A percentile compares a stretch with the other conserved stretches of the same genome.
These are phyloP conservation scores for Tineola bisselliella DNA, from an alignment of 2,888 invertebrate genomes.

Conservation along the genomic window DNA sequence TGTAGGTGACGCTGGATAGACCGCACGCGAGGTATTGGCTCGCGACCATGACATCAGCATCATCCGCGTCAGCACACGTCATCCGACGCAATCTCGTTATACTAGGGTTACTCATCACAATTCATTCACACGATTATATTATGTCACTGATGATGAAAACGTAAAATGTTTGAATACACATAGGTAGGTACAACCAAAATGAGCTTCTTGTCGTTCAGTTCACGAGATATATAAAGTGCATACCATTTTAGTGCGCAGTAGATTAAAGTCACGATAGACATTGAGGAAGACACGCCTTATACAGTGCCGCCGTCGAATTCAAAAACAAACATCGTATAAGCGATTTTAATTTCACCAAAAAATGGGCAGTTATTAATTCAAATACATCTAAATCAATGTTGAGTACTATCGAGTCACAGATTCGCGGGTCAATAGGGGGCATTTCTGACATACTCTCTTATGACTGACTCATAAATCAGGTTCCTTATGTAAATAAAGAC, in stretches of 20 bases:
- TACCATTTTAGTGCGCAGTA: too few species aligned
- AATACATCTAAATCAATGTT: neutral
- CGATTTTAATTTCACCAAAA: too few species aligned
- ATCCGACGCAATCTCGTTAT: slow-evolving; percentile 29
- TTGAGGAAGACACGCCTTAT: too few species aligned
- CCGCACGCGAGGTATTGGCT: slow-evolving; percentile 23
- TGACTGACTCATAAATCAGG: neutral
- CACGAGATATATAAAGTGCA: neutral
- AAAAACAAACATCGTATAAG: too few species aligned
- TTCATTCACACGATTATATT: slow-evolving; percentile 38
- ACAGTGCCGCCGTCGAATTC: too few species aligned
- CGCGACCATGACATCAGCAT: slow-evolving; percentile 54
- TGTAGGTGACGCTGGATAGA: slow-evolving; percentile 21
- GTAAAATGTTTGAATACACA: neutral
- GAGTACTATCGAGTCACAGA: neutral
- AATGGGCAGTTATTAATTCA: too few species aligned
- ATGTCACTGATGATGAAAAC: slow-evolving; percentile 18
- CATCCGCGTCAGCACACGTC: slow-evolving; percentile 49
- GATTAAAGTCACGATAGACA: too few species aligned
- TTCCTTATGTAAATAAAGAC: neutral
- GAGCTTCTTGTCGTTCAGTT: neutral
- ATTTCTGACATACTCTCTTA: neutral
- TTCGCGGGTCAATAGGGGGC: neutral
- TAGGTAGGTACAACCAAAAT: neutral
- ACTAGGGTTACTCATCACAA: slow-evolving; percentile 42